Percentiles rank a stretch among this genome's conserved stretches.
Evolutionary conservation across 1,140 invertebrate species (phyloP).

Genomic region (Phortica variegata): DNA sequence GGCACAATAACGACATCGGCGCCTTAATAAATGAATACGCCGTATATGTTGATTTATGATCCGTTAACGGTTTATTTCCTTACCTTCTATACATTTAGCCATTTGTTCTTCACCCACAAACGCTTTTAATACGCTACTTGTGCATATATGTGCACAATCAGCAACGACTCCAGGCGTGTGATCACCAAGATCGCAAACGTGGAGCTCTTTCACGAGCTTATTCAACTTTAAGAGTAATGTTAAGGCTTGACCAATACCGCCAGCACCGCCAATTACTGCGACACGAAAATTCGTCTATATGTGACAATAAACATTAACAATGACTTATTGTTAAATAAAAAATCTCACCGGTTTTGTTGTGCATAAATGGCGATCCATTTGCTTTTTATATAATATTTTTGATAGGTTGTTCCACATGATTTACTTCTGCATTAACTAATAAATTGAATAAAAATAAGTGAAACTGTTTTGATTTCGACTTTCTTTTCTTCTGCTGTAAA

Average conservation of each 20-base stretch:
- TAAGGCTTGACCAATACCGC: constrained; percentile 72
- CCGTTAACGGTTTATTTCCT: not conserved
- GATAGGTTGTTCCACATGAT: too few relatives aligned
- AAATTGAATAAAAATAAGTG: too few relatives aligned
- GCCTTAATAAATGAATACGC: constrained; percentile 28
- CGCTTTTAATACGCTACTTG: constrained; percentile 67
- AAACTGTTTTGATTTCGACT: too few relatives aligned
- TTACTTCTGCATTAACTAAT: too few relatives aligned
- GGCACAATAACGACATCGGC: constrained; percentile 91
- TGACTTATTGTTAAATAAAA: too few relatives aligned
- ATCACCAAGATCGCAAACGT: constrained; percentile 79
- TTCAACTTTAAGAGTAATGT: constrained; percentile 78
- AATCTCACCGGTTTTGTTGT: too few relatives aligned
- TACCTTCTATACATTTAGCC: constrained; percentile 11
- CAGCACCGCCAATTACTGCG: constrained; percentile 79
- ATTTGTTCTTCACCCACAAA: constrained; percentile 60
- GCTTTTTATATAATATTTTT: too few relatives aligned
- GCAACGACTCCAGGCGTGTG: constrained; percentile 77
- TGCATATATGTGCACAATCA: constrained; percentile 83
- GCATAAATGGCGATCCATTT: too few relatives aligned
- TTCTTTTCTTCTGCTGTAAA: too few relatives aligned
- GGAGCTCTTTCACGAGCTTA: constrained; percentile 67
- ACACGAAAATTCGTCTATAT: too few relatives aligned
- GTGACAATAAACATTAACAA: too few relatives aligned
- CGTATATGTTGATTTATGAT: not conserved